phyloP scores from a whole-genome alignment of 2,797 vertebrate genomes.

The Oryzias dopingdopingensis region DNA sequence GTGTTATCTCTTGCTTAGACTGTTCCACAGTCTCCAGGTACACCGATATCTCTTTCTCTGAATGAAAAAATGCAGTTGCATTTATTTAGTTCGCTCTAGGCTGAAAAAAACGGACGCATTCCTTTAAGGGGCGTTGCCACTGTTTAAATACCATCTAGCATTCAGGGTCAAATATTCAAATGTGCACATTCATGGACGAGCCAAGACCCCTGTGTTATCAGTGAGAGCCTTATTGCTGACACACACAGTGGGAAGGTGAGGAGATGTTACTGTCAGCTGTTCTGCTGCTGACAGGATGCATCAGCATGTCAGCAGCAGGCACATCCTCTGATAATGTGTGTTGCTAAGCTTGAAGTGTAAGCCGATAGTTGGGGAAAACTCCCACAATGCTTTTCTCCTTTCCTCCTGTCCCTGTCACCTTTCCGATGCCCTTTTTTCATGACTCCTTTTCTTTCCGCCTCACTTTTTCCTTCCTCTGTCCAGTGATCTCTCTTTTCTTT shows the following conservation, averaged over 20 bases:
- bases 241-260: background rate
- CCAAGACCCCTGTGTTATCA: constrained; percentile 1
- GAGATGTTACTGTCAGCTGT: constrained; percentile 38
- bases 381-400: constrained; percentile 26
- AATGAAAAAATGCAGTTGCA: too few species aligned
- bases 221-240: background rate
- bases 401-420: constrained; percentile 19
- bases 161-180: too few species aligned
- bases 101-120: too few species aligned
- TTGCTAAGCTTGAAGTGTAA: constrained; percentile 15
- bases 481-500: constrained; percentile 19
- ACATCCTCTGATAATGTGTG: constrained; percentile 36
- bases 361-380: constrained; percentile 31
- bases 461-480: constrained; percentile 22
- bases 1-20: too few species aligned
- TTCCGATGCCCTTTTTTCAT: constrained; percentile 13
- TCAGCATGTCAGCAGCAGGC: constrained; percentile 34
- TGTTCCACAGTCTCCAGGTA: too few species aligned
- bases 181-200: background rate
- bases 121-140: too few species aligned
- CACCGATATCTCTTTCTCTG: too few species aligned
- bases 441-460: constrained; percentile 30
- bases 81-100: too few species aligned
- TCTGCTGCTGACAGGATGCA: constrained; percentile 33
- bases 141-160: too few species aligned